Percentiles rank a stretch among this genome's conserved stretches.
Evolutionary conservation across 1,140 invertebrate genomes (phyloP).

Genomic region (Macrobrachium nipponense): DNA sequence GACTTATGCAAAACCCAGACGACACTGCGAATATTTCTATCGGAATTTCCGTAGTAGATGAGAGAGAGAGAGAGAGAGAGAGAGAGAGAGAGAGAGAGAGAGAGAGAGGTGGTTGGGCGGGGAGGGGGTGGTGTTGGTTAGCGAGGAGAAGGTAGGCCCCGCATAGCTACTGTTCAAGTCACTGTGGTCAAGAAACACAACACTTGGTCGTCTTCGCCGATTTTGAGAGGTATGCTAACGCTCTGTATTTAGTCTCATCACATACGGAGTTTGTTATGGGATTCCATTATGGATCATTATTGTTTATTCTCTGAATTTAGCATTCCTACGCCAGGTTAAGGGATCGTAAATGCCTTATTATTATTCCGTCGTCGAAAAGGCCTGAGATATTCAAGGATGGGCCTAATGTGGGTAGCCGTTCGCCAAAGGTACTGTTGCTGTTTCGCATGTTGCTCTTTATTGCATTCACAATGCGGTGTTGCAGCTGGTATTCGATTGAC

Average conservation of each 20-base stretch:
- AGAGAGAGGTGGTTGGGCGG: not conserved
- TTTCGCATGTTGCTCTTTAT: not conserved
- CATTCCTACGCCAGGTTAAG: too few relatives aligned
- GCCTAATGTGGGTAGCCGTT: not conserved
- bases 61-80: conserved; percentile 1
- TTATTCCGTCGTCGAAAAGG: too few relatives aligned
- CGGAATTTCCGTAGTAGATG: not conserved
- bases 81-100: conserved; percentile 6
- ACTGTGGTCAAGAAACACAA: not conserved
- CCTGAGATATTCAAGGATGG: conserved; percentile 4
- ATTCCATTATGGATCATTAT: too few relatives aligned
- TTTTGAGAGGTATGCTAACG: not conserved
- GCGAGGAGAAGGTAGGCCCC: not conserved
- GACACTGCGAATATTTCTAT: not conserved
- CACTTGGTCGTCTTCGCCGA: not conserved
- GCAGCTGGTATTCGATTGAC: too few relatives aligned
- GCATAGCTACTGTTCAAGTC: not conserved
- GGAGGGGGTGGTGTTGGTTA: too few relatives aligned
- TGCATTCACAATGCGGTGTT: not conserved
- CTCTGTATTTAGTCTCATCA: too few relatives aligned
- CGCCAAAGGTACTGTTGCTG: not conserved
- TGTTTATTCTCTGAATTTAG: too few relatives aligned
- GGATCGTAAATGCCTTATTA: too few relatives aligned
- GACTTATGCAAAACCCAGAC: not conserved
- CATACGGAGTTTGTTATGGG: too few relatives aligned